These are phyloP conservation scores for Aphelinus atriplicis DNA, from an alignment of 1,140 invertebrate genomes.

Conservation along the genomic window DNA sequence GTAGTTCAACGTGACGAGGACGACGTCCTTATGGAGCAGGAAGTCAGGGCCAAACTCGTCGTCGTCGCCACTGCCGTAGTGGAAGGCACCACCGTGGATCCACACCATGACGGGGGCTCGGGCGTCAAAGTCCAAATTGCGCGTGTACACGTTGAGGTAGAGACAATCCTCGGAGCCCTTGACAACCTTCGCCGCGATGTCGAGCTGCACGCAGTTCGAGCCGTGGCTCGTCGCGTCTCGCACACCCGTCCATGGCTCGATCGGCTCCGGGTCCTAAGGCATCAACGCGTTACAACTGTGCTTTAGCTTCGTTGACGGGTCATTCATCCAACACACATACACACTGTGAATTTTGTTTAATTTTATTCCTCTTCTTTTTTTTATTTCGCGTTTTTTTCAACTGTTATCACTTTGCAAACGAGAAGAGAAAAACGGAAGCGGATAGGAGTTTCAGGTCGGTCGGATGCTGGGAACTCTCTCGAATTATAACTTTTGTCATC, in stretches of 20 bases:
- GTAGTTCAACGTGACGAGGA: conserved; percentile 71
- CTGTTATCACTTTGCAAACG: too few species aligned
- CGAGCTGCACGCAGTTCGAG: conserved; percentile 61
- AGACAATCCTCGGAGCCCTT: conserved; percentile 78
- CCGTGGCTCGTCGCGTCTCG: conserved; percentile 68
- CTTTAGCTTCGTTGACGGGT: too few species aligned
- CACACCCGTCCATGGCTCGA: conserved; percentile 67
- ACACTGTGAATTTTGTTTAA: too few species aligned
- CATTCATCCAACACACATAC: too few species aligned
- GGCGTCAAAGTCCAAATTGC: conserved; percentile 47
- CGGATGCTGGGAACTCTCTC: too few species aligned
- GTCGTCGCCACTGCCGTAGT: conserved; percentile 58
- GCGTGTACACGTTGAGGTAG: conserved; percentile 83
- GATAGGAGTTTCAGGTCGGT: too few species aligned
- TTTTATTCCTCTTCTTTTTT: too few species aligned
- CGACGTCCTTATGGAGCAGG: conserved; percentile 64
- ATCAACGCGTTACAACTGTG: background rate
- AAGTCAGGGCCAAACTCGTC: conserved; percentile 62
- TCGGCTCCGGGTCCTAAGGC: conserved; percentile 67
- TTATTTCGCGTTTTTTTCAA: too few species aligned
- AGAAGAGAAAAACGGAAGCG: too few species aligned
- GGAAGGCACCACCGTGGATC: conserved; percentile 72
- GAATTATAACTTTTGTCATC: too few species aligned
- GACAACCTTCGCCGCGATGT: conserved; percentile 25
- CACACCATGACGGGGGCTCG: conserved; percentile 64